Percentiles rank a stretch among this genome's conserved stretches.
Conservation (phyloP, 1,140 invertebrate species). For the Centruroides vittatus region DNA sequence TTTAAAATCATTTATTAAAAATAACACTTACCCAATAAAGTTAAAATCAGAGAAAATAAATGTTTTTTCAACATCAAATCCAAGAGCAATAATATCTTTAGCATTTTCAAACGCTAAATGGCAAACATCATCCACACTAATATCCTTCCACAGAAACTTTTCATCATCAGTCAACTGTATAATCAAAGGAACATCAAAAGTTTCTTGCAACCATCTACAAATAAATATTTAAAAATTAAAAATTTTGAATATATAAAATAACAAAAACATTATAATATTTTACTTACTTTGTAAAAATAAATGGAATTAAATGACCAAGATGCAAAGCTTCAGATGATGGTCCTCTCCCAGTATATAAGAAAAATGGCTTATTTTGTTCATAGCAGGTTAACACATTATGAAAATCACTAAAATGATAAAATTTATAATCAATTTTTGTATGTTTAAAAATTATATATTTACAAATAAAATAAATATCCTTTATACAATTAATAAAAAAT, state of each 20-base stretch:
- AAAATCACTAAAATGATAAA: constrained; percentile 41
- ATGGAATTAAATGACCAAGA: constrained; percentile 93
- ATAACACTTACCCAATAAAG: too few relatives aligned
- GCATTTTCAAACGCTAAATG: constrained; percentile 78
- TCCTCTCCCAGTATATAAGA: constrained; percentile 92
- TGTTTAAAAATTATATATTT: too few relatives aligned
- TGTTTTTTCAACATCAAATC: constrained; percentile 91
- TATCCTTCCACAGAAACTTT: constrained; percentile 94
- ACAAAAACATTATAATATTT: not conserved
- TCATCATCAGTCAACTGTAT: constrained; percentile 98
- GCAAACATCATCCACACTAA: constrained; percentile 76
- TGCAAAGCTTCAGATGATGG: constrained; percentile 94
- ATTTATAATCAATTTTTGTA: too few relatives aligned
- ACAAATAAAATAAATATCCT: too few relatives aligned
- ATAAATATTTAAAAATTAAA: too few relatives aligned
- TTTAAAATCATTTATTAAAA: too few relatives aligned
- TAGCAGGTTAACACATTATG: constrained; percentile 58
- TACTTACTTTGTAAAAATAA: constrained; percentile 81
- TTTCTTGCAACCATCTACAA: constrained; percentile 95
- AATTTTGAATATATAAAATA: not conserved
- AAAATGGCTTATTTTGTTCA: constrained; percentile 88
- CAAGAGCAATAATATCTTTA: constrained; percentile 96
- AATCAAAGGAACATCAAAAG: constrained; percentile 90
- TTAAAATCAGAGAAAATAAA: constrained; percentile 94
- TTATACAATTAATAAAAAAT: too few relatives aligned